phyloP scores from a whole-genome alignment of 2,113 vertebrate genomes.

The western clawed frog (Xenopus tropicalis) region DNA sequence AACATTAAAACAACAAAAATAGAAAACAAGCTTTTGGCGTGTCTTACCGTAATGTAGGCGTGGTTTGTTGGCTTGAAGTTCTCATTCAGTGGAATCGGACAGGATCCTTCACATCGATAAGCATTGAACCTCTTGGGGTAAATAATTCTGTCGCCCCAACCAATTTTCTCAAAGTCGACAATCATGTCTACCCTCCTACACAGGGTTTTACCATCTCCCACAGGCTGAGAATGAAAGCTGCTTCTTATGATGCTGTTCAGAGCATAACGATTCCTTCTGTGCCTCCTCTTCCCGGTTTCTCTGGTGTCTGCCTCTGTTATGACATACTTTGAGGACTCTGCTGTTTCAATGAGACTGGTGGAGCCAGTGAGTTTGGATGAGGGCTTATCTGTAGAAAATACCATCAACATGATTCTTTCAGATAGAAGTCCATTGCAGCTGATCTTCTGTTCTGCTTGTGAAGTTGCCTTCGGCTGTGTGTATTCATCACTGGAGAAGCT shows the following conservation, averaged over 20 bases:
- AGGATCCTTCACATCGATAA: slow-evolving; percentile 80
- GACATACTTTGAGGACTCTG: slow-evolving; percentile 74
- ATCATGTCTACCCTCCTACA: no score
- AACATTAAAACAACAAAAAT: neutral
- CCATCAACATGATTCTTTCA: slow-evolving; percentile 65
- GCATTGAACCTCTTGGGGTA: slow-evolving; percentile 78
- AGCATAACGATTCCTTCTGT: slow-evolving; percentile 69
- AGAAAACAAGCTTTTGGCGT: neutral
- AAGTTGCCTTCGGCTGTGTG: no score
- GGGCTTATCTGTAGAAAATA: slow-evolving; percentile 72
- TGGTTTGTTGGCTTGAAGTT: slow-evolving; percentile 84
- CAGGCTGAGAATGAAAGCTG: no score
- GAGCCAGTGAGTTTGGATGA: slow-evolving; percentile 45
- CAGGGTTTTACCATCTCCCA: no score
- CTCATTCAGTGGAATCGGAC: slow-evolving; percentile 75
- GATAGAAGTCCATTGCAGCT: rapidly evolving
- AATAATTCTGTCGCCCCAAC: slow-evolving; percentile 83
- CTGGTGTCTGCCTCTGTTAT: slow-evolving; percentile 33
- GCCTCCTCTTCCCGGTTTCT: slow-evolving; percentile 55
- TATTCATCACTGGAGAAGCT: slow-evolving; percentile 26
- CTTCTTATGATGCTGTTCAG: slow-evolving; percentile 52
- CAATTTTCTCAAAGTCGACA: slow-evolving; percentile 83
- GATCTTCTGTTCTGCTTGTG: neutral
- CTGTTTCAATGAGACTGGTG: slow-evolving; percentile 73
- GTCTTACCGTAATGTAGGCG: slow-evolving; percentile 83